A percentile compares a stretch with the other conserved stretches of the same genome.
Evolutionary conservation across 2,797 vertebrate genomes (phyloP).

Genomic region (Bradypodion pumilum): DNA sequence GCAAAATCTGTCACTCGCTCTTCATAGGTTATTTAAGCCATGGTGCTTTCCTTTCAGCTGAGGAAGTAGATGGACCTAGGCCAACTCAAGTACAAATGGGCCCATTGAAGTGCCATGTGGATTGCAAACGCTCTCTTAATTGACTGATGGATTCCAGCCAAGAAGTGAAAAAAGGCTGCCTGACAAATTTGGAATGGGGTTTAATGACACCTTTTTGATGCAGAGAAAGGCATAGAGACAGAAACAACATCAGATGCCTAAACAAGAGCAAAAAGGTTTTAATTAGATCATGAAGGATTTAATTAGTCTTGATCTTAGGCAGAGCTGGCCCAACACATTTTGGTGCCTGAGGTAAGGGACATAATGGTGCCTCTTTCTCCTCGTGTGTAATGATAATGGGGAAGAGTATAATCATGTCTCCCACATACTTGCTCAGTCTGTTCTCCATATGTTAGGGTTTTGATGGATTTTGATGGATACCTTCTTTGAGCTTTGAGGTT

Average conservation of each 20-base stretch:
- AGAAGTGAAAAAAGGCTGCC: constrained; percentile 7
- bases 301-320: not conserved
- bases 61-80: constrained; percentile 7
- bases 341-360: not conserved
- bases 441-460: not conserved
- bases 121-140: constrained; percentile 24
- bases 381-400: not conserved
- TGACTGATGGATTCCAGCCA: constrained; percentile 7
- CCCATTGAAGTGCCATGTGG: constrained; percentile 2
- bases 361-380: not conserved
- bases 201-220: constrained; percentile 12
- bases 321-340: not conserved
- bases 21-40: constrained; percentile 13
- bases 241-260: not conserved
- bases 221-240: not conserved
- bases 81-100: constrained; percentile 8
- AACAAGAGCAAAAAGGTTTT: constrained; percentile 6
- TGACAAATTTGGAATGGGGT: constrained; percentile 11
- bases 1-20: constrained; percentile 7
- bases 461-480: not conserved
- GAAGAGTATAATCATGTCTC: not conserved
- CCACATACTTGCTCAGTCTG: not conserved
- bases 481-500: not conserved
- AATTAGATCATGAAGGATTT: not conserved
- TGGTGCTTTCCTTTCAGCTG: constrained; percentile 5